A percentile compares a stretch with the other conserved stretches of the same genome.
Conservation (phyloP, 2,113 vertebrate species). For the Tauraco erythrolophus region DNA sequence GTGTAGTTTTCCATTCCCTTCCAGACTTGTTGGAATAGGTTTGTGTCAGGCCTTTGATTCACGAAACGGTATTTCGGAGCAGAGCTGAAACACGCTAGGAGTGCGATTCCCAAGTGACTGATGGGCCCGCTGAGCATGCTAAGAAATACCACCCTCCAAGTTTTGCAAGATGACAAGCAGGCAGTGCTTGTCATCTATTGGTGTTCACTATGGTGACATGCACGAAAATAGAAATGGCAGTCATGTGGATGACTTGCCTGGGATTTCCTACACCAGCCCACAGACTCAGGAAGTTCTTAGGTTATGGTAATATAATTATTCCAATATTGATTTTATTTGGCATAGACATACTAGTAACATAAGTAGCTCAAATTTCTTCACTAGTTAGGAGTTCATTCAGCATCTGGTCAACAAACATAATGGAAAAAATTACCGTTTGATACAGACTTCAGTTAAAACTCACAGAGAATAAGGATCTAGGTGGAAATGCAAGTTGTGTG, state of each 20-base stretch:
- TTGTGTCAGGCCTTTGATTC: not conserved
- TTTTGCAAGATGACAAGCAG: not conserved
- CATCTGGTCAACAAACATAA: not conserved
- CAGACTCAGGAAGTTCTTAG: not conserved
- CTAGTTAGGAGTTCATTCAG: not conserved
- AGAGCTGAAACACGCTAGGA: not conserved
- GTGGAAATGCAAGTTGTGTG: not conserved
- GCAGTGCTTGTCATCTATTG: not conserved
- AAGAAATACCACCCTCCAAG: not conserved
- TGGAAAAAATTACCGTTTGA: not conserved
- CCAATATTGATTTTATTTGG: not conserved
- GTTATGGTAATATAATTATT: not conserved
- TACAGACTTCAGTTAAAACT: not conserved
- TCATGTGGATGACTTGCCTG: not conserved
- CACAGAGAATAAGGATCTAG: not conserved
- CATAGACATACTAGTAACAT: not conserved
- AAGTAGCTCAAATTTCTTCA: not conserved
- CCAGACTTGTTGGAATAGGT: not conserved
- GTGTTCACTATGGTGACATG: not conserved
- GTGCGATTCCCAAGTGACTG: not conserved
- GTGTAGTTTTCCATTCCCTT: not conserved
- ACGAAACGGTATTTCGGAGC: rapidly evolving
- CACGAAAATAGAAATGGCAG: not conserved
- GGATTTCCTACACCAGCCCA: not conserved
- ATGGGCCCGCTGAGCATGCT: not conserved